Evolutionary conservation across 2,888 invertebrate species (phyloP).

Genomic region (Leistus spinibarbis): DNA sequence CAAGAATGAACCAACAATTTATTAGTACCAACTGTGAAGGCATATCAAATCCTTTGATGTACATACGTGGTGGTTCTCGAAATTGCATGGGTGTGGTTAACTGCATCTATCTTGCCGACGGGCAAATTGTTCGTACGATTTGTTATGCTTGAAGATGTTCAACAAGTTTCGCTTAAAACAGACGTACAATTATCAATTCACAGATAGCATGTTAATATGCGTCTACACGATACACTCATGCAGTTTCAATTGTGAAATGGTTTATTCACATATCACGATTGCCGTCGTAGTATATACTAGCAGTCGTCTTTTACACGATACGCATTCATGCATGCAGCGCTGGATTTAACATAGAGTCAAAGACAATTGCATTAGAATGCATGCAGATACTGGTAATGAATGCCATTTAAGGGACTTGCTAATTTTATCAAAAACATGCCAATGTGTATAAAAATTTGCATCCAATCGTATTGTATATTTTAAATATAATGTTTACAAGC

Average conservation of each 20-base stretch:
- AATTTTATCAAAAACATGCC: too few species aligned
- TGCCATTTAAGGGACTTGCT: too few species aligned
- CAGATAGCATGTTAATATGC: conserved; percentile 12
- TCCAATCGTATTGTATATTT: too few species aligned
- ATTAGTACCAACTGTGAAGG: too few species aligned
- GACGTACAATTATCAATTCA: conserved; percentile 18
- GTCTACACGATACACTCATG: neutral
- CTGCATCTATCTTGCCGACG: neutral
- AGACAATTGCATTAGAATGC: too few species aligned
- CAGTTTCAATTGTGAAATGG: neutral
- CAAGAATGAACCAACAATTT: too few species aligned
- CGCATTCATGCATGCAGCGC: too few species aligned
- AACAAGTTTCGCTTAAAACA: conserved; percentile 11
- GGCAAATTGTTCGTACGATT: neutral
- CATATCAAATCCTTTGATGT: too few species aligned
- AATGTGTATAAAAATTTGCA: too few species aligned
- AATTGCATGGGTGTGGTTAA: neutral
- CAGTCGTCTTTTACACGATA: neutral
- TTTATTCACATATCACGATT: neutral
- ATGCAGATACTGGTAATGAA: too few species aligned
- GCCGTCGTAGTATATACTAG: neutral
- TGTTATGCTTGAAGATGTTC: conserved; percentile 4
- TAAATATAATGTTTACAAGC: too few species aligned
- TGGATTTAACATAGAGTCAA: too few species aligned
- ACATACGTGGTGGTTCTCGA: neutral